Evolutionary conservation across 1,140 invertebrate genomes (phyloP), one percentile per base, ranked within the genome.

Genomic region (Drosophila biarmipes): DNA sequence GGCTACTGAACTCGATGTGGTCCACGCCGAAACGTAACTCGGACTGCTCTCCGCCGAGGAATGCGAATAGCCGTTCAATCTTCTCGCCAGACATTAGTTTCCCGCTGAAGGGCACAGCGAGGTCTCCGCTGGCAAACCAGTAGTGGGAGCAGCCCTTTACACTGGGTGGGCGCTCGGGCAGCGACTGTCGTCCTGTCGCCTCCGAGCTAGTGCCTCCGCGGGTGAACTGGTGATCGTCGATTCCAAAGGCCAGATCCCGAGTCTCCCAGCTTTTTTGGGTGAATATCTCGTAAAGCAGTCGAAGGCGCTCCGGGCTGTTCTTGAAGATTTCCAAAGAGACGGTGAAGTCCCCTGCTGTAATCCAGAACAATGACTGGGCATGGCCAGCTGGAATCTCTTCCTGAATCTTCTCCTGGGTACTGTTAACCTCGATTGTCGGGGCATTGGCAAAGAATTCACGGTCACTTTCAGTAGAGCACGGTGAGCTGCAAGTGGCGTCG

Each of bases 111-210:
- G 90, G 90, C 51, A 91, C 81, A 0, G 87, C 80, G 40, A 91
- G 38, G 55, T 91, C 90, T 3, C 90, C 90, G 31, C 75, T 80
- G 43, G 84, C 79, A 34, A 91, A 91, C 90, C 90, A 91, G 43
- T 91, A 91, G 15, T 91, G 84, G 0, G 90, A 91, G 66, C 77
- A 78, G 12, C 73, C 87, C 56, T 90, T 73, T 0, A 48, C 61
- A n/a, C 58, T 75, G 2, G 90, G 73, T 10, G 81, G 69, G 15
- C 78, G 63, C 19, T 78, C 69, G 0, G 82, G 84, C 21, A 79
- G 38, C 1, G 31, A 43, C 7, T 52, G 31, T 0, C 68, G 66
- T 1, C 42, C n/a, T n/a, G n/a, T 6, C 0, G 43, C 11, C 0
- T 64, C 24, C 7, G 27, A 14, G 2, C 1, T 6, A 3, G 27